Base-by-base conservation (phyloP, 2,888 invertebrate genomes). In the Helobdella robusta region DNA sequence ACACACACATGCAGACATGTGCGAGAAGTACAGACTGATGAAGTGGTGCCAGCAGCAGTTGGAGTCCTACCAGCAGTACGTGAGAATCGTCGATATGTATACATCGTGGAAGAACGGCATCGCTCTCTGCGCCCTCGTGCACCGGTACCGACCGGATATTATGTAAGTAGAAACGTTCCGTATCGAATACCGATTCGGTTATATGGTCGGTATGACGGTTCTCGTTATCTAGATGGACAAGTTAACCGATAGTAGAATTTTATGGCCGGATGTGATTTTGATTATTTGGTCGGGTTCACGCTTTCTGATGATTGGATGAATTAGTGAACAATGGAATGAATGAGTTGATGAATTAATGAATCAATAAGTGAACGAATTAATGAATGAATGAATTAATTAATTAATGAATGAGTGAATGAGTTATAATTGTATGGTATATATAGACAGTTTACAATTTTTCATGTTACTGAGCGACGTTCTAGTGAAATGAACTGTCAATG, bases 71-170 rank as follows among this genome's bases (percentile, higher is more conserved):
- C 84, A 84, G 69, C 70, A 71, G 46, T 73, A 75, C 15, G 73
- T 82, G 36, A 80, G 80, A 66, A 82, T 88, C 52, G 82, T 83
- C 54, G 85, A 88, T 77, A 83, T 88, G 73, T 84, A 84, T n/a
- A 81, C 83, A 0, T 86, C 87, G 1, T 86, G 90, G 80, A 84
- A 84, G 76, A 83, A 83, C 75, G 84, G 86, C 68, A 74, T 86
- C 75, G 83, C 85, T 30, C 80, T 88, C 70, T 86, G 86, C 80
- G 86, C 87, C 67, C 85, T 91, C 72, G 84, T 91, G 70, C 85
- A 85, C 74, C 86, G 89, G 70, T 94, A 93, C 82, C 84, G 93
- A 67, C 94, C 94, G 2, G 91, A 93, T 81, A 83, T 94, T 46
- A 70, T 79, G 78, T 78, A 69, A 73, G 75, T 60, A 20, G 36